phyloP scores from a whole-genome alignment of 2,797 vertebrate genomes.

The Enteromius trimaculatus region DNA sequence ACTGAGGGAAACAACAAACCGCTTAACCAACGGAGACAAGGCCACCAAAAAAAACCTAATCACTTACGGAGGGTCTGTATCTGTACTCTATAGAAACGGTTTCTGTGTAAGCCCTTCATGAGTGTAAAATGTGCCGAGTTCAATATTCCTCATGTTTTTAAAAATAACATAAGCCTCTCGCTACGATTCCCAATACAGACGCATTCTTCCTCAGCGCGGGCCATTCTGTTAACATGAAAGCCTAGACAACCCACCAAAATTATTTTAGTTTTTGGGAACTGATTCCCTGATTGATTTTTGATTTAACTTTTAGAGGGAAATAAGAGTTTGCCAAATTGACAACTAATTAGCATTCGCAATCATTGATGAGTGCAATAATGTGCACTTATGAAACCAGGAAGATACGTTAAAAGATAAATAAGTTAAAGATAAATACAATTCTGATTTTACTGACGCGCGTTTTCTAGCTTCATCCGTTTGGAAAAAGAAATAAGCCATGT shows the following conservation, averaged over 20 bases:
- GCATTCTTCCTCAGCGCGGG: neutral
- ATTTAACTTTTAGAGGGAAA: neutral
- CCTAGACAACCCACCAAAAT: neutral
- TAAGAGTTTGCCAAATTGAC: neutral
- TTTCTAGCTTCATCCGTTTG: conserved; percentile 58
- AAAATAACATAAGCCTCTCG: neutral
- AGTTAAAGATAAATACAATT: no score
- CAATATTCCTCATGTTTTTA: conserved; percentile 31
- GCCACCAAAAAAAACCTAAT: neutral
- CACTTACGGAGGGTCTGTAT: conserved; percentile 9
- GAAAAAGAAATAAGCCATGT: conserved; percentile 67
- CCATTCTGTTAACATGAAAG: conserved; percentile 16
- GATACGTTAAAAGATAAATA: neutral
- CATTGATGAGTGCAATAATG: neutral
- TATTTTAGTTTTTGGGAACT: neutral
- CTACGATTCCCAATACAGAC: neutral
- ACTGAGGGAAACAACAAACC: conserved; percentile 72
- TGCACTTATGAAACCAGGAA: neutral
- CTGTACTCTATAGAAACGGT: neutral
- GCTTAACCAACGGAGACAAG: conserved; percentile 19
- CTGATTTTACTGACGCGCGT: conserved; percentile 11
- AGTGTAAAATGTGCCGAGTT: conserved; percentile 45
- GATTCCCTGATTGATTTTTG: neutral
- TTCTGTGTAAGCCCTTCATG: conserved; percentile 31
- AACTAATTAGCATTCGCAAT: neutral